Evolutionary conservation across 2,888 invertebrate genomes (phyloP).

Genomic region (Buathra laborator): DNA sequence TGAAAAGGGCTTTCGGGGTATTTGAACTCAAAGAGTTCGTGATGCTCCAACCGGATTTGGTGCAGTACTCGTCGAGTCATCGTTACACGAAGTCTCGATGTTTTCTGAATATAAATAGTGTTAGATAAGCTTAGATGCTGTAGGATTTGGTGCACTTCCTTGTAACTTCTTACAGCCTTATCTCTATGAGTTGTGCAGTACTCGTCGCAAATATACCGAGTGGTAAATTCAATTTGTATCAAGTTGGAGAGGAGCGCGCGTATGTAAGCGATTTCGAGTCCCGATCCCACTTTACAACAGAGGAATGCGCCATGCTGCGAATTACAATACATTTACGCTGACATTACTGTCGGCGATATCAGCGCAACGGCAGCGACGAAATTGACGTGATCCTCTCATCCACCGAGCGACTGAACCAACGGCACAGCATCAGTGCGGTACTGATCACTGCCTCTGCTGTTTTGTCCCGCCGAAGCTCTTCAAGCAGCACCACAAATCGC

Average conservation of each 20-base stretch:
- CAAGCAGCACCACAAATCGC: conserved; percentile 34
- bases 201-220: conserved; percentile 10
- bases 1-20: conserved; percentile 18
- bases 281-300: neutral
- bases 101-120: conserved; percentile 48
- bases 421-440: conserved; percentile 1
- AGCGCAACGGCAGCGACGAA: conserved; percentile 32
- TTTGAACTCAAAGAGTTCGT: conserved; percentile 22
- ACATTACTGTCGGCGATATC: conserved; percentile 44
- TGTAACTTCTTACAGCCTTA: conserved; percentile 25
- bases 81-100: conserved; percentile 16
- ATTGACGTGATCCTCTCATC: conserved; percentile 54
- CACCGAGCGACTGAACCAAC: neutral
- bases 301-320: conserved; percentile 43
- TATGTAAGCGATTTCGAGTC: conserved; percentile 10
- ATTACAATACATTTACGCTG: conserved; percentile 59
- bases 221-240: conserved; percentile 62
- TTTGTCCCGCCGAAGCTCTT: conserved; percentile 40
- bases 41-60: conserved; percentile 36
- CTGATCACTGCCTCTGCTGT: neutral
- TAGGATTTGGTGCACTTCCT: conserved; percentile 47
- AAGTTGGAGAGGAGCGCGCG: conserved; percentile 43
- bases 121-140: conserved; percentile 38
- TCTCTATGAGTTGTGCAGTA: conserved; percentile 20
- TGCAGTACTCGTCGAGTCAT: conserved; percentile 24